These are phyloP conservation scores for Calyptomena viridis DNA, from an alignment of 2,113 vertebrate genomes.

Conservation along the genomic window DNA sequence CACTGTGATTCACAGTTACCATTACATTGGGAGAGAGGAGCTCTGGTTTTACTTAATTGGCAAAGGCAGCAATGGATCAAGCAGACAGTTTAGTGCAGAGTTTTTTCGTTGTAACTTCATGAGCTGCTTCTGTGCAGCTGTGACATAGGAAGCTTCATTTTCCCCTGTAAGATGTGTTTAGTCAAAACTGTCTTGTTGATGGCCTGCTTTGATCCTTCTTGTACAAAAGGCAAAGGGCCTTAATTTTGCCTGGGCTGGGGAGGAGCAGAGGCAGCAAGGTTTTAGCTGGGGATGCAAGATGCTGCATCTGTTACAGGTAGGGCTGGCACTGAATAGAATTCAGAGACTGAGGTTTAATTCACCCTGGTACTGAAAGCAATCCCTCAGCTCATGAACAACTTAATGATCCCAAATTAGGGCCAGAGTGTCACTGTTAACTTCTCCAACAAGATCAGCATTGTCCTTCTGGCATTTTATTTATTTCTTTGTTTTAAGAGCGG, in stretches of 20 bases:
- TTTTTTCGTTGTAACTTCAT: not conserved
- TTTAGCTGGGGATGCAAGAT: not conserved
- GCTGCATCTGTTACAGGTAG: not conserved
- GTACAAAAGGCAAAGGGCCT: not conserved
- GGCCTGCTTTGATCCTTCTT: not conserved
- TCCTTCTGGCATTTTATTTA: not conserved
- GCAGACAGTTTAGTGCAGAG: not conserved
- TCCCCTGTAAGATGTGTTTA: not conserved
- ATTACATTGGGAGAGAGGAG: not conserved
- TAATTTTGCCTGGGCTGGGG: not conserved
- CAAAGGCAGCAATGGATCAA: conserved; percentile 5
- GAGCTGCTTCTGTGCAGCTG: not conserved
- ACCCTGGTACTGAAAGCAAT: not conserved
- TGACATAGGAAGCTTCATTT: not conserved
- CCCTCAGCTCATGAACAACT: not conserved
- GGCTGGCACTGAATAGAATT: not conserved
- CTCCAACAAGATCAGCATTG: not conserved
- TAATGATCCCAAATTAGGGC: not conserved
- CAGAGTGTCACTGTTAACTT: not conserved
- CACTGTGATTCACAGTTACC: not conserved
- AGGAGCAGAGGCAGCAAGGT: not conserved
- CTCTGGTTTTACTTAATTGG: conserved; percentile 30
- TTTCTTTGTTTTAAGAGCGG: not conserved
- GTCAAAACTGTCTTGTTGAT: not conserved
- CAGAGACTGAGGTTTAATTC: not conserved